Conservation (phyloP, 2,113 vertebrate species). For the Aythya baeri region DNA sequence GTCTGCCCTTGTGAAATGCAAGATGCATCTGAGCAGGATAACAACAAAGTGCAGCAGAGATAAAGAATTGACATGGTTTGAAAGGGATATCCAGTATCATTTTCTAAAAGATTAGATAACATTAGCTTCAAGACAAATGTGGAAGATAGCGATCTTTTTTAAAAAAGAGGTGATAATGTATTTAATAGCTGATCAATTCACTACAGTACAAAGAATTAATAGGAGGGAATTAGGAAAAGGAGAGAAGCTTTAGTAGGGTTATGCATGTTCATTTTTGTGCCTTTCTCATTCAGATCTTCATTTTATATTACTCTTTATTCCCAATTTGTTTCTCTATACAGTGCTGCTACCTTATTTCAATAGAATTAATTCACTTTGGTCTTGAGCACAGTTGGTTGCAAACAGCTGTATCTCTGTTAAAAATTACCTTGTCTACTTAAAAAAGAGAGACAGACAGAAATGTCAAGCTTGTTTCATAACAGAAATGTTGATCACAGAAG, state of each 20-base stretch:
- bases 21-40: slow-evolving; percentile 2
- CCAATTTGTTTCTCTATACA: slow-evolving; percentile 17
- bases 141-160: background rate
- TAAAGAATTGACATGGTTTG: slow-evolving; percentile 11
- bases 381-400: slow-evolving; percentile 68
- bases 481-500: slow-evolving; percentile 60
- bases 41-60: background rate
- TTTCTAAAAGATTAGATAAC: slow-evolving; percentile 21
- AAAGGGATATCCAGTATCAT: slow-evolving; percentile 31
- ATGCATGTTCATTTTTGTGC: background rate
- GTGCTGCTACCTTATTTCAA: slow-evolving; percentile 43
- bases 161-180: background rate
- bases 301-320: background rate
- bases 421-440: slow-evolving; percentile 60
- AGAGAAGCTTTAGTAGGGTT: background rate
- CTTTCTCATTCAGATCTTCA: background rate
- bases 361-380: slow-evolving; percentile 45
- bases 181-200: slow-evolving; percentile 32
- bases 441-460: slow-evolving; percentile 42
- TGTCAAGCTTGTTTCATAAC: slow-evolving; percentile 71
- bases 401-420: slow-evolving; percentile 46
- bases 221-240: background rate
- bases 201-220: background rate
- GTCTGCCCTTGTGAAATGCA: background rate
- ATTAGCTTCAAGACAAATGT: slow-evolving; percentile 36